These are phyloP conservation scores for Diplodus sargus DNA, from an alignment of 2,797 vertebrate genomes.

Conservation along the genomic window DNA sequence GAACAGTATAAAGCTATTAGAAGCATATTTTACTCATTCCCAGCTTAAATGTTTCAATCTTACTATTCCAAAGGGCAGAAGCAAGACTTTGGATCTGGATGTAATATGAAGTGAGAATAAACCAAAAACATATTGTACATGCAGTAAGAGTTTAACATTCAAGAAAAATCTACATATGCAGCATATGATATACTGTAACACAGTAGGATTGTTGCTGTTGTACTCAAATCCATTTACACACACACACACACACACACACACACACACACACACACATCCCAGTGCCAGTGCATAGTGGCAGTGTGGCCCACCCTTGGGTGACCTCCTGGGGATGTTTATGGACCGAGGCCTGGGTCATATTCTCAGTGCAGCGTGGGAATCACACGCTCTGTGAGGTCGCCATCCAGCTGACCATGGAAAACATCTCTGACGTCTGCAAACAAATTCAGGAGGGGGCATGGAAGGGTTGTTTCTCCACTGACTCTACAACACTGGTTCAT, in stretches of 20 bases:
- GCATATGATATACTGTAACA: neutral
- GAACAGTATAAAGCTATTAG: too few species aligned
- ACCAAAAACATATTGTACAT: neutral
- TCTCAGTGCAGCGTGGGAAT: slow-evolving; percentile 61
- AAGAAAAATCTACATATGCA: neutral
- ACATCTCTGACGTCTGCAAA: slow-evolving; percentile 68
- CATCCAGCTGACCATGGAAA: slow-evolving; percentile 65
- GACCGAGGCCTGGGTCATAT: slow-evolving; percentile 68
- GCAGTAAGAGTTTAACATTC: neutral
- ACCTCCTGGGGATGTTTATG: slow-evolving; percentile 69
- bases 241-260: neutral
- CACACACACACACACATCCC: neutral
- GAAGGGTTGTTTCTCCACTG: slow-evolving; percentile 13
- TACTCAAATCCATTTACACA: neutral
- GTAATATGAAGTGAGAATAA: neutral
- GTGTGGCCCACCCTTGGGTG: slow-evolving; percentile 61
- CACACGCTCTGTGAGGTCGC: slow-evolving; percentile 66
- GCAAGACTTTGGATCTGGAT: too few species aligned
- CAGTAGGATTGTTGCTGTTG: slow-evolving; percentile 6
- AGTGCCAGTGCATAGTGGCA: slow-evolving; percentile 28
- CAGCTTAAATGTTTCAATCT: neutral
- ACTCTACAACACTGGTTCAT: slow-evolving; percentile 3
- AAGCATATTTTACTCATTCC: too few species aligned
- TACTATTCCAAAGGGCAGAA: neutral
- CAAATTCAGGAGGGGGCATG: slow-evolving; percentile 38